These are phyloP conservation scores for Pasiphila rectangulata DNA, from an alignment of 2,888 invertebrate genomes.

Conservation along the genomic window DNA sequence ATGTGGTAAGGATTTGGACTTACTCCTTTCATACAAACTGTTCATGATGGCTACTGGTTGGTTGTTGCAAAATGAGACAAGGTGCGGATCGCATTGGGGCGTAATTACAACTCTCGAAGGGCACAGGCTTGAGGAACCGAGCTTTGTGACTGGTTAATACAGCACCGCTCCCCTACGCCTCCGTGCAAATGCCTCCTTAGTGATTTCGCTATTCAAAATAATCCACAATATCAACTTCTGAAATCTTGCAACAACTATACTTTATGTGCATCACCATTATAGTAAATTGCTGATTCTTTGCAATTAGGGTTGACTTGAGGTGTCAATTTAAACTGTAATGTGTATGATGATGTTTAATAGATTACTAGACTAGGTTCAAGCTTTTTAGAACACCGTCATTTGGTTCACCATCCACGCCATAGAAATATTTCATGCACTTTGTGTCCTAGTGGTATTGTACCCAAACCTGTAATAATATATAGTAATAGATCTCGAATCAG, in stretches of 20 bases:
- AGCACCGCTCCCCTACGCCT: too few species aligned
- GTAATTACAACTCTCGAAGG: too few species aligned
- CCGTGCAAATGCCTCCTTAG: too few species aligned
- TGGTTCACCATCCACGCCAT: constrained; percentile 38
- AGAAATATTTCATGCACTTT: constrained; percentile 34
- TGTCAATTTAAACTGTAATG: constrained; percentile 1
- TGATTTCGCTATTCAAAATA: too few species aligned
- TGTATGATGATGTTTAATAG: constrained; percentile 22
- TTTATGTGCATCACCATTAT: constrained; percentile 50
- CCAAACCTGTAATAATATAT: too few species aligned
- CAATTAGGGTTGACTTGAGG: background rate
- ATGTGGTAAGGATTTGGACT: constrained; percentile 84
- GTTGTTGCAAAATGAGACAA: constrained; percentile 14
- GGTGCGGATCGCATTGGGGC: too few species aligned
- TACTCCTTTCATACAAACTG: background rate
- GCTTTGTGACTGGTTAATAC: too few species aligned
- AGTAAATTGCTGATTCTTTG: constrained; percentile 47
- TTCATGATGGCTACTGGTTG: background rate
- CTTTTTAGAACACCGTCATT: constrained; percentile 64
- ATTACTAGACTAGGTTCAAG: constrained; percentile 28
- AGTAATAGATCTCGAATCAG: too few species aligned
- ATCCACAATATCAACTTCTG: too few species aligned
- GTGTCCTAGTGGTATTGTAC: constrained; percentile 37
- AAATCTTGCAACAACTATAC: too few species aligned
- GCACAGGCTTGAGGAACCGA: too few species aligned